Conservation (phyloP, 2,888 invertebrate species). For the Smittia aterrima region DNA sequence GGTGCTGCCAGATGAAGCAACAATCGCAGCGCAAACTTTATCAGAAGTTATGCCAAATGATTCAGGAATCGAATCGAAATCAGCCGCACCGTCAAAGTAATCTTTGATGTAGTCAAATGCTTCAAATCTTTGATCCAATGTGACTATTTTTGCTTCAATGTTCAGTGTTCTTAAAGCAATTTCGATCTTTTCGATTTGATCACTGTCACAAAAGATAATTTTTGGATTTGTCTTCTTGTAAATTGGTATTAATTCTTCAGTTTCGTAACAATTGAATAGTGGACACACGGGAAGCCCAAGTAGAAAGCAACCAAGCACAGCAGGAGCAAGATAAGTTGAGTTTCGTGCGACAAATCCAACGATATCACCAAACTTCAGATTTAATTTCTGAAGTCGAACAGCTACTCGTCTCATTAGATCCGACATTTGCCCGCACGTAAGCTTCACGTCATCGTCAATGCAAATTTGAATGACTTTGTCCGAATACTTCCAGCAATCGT, state of each 20-base stretch:
- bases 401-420: neutral
- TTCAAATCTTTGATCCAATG: neutral
- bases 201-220: slow-evolving; percentile 39
- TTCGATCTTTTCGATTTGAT: neutral
- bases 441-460: neutral
- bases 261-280: slow-evolving; percentile 42
- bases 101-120: neutral
- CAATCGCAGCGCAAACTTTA: neutral
- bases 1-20: neutral
- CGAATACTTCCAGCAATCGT: neutral
- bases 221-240: slow-evolving; percentile 34
- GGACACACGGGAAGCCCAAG: slow-evolving; percentile 13
- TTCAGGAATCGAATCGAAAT: too few relatives aligned
- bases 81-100: neutral
- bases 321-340: slow-evolving; percentile 9
- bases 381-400: neutral
- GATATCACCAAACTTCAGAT: neutral
- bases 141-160: neutral
- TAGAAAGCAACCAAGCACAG: slow-evolving; percentile 1
- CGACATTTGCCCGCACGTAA: slow-evolving; percentile 13
- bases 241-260: slow-evolving; percentile 43
- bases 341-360: slow-evolving; percentile 26
- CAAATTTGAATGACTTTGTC: neutral
- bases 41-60: neutral
- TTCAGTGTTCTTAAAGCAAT: neutral